Evolutionary conservation across 1,140 invertebrate genomes (phyloP).

Genomic region (Acromyrmex charruanus): DNA sequence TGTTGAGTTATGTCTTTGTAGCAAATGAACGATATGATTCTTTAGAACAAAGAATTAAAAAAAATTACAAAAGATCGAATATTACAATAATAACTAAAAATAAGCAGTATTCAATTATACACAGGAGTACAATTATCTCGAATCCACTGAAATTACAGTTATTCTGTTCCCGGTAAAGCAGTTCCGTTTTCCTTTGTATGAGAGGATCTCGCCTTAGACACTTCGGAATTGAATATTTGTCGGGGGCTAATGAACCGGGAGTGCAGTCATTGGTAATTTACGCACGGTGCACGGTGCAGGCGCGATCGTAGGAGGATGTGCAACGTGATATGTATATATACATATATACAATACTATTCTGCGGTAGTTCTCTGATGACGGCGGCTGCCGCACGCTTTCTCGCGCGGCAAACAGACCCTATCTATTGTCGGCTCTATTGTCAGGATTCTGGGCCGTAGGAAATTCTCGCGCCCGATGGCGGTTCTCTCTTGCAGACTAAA

Average conservation of each 20-base stretch:
- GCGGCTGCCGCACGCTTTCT: constrained; percentile 19
- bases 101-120: background rate
- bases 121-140: background rate
- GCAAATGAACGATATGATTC: too few relatives aligned
- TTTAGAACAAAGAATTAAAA: background rate
- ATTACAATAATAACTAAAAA: background rate
- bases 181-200: constrained; percentile 23
- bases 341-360: constrained; percentile 1
- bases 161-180: background rate
- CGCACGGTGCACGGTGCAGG: constrained; percentile 18
- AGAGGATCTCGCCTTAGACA: constrained; percentile 35
- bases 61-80: background rate
- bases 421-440: constrained; percentile 80
- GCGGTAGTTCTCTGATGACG: constrained; percentile 43
- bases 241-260: constrained; percentile 36
- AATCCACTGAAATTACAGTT: constrained; percentile 24
- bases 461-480: constrained; percentile 72
- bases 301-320: constrained; percentile 33
- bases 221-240: constrained; percentile 55
- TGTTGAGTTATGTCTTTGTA: too few relatives aligned
- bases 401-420: constrained; percentile 78
- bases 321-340: constrained; percentile 24
- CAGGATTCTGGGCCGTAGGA: constrained; percentile 73
- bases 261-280: constrained; percentile 59
- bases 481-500: constrained; percentile 72